These are phyloP conservation scores for Amorpha juglandis DNA, from an alignment of 2,888 invertebrate species.

Conservation along the genomic window DNA sequence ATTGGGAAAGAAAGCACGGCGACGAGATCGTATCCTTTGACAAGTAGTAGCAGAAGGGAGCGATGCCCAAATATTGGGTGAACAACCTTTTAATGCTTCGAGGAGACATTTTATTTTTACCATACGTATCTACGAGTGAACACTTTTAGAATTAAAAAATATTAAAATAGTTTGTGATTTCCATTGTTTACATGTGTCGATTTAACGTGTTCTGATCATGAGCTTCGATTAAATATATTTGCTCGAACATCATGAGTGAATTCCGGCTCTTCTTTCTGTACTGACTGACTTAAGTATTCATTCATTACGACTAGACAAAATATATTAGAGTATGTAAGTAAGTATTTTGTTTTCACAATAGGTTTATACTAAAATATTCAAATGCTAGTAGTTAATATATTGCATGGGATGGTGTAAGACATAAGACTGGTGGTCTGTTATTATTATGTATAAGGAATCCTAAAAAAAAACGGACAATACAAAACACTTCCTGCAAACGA, in stretches of 20 bases:
- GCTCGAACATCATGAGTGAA: no score
- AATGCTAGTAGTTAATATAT: no score
- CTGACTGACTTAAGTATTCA: no score
- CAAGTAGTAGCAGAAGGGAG: slow-evolving; percentile 70
- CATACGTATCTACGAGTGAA: slow-evolving; percentile 59
- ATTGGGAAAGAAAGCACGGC: slow-evolving; percentile 54
- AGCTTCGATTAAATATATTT: background rate
- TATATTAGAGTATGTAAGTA: no score
- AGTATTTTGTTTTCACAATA: no score
- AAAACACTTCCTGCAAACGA: background rate
- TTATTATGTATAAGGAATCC: no score
- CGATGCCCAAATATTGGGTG: slow-evolving; percentile 82
- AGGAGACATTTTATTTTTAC: slow-evolving; percentile 83
- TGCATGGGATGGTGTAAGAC: no score
- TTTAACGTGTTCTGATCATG: background rate
- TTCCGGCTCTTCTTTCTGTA: no score
- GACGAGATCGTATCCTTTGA: slow-evolving; percentile 70
- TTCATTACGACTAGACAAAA: no score
- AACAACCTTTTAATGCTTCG: slow-evolving; percentile 81
- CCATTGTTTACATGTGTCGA: slow-evolving; percentile 16
- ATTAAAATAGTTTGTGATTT: slow-evolving; percentile 15
- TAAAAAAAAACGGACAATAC: background rate
- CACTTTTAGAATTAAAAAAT: slow-evolving; percentile 30
- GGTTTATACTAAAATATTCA: no score
- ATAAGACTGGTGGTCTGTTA: no score